phyloP scores from a whole-genome alignment of 1,140 invertebrate species.

The Diachasmimorpha longicaudata region DNA sequence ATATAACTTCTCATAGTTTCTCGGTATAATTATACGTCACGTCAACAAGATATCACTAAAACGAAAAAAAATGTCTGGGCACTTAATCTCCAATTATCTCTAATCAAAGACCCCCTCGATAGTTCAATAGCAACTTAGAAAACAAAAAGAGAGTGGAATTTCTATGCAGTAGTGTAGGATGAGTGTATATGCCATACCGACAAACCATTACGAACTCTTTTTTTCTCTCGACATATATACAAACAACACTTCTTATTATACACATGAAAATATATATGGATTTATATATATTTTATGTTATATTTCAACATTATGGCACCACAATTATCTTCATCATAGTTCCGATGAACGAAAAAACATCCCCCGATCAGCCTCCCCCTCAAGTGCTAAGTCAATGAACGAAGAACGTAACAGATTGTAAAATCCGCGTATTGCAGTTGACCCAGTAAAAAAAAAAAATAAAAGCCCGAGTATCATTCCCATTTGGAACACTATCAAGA shows the following conservation, averaged over 20 bases:
- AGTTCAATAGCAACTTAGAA: neutral
- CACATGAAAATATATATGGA: conserved; percentile 35
- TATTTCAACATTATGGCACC: conserved; percentile 59
- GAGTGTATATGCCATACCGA: conserved; percentile 40
- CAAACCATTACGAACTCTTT: conserved; percentile 46
- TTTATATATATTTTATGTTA: conserved; percentile 43
- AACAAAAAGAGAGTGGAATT: neutral
- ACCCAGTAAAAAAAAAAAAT: conserved; percentile 3
- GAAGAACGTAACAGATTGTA: conserved; percentile 3
- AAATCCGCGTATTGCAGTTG: conserved; percentile 19
- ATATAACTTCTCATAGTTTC: neutral
- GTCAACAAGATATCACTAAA: neutral
- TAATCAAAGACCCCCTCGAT: neutral
- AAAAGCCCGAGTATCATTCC: neutral
- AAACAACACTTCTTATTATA: conserved; percentile 54
- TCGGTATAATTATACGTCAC: neutral
- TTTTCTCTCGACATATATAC: conserved; percentile 56
- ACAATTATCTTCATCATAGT: conserved; percentile 45
- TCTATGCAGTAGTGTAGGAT: conserved; percentile 18
- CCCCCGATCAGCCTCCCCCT: neutral
- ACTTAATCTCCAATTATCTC: neutral
- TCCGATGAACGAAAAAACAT: conserved; percentile 1
- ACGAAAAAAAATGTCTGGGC: neutral
- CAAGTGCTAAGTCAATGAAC: neutral
- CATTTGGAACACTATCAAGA: neutral